These are phyloP conservation scores for Antheraea assamensis DNA, from an alignment of 2,888 invertebrate genomes.

Conservation along the genomic window DNA sequence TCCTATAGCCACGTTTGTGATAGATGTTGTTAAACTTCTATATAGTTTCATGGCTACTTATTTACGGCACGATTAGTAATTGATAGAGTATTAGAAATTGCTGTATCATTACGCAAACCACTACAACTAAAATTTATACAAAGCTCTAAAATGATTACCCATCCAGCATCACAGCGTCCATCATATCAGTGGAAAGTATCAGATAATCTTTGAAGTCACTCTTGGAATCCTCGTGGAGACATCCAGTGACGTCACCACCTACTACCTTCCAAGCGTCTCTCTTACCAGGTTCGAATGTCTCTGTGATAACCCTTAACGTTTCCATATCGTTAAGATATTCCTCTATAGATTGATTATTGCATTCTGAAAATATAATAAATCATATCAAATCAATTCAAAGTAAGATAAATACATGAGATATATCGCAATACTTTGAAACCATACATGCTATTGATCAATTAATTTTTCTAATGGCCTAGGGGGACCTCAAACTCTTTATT, in stretches of 20 bases:
- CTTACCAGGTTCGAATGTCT: constrained; percentile 82
- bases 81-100: too few species aligned
- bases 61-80: too few species aligned
- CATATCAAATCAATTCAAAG: too few species aligned
- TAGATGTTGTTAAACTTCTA: too few species aligned
- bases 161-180: constrained; percentile 87
- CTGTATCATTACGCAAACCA: too few species aligned
- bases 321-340: constrained; percentile 84
- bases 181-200: constrained; percentile 79
- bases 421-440: not conserved
- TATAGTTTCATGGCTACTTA: too few species aligned
- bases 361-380: constrained; percentile 60
- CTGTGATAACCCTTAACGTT: constrained; percentile 84
- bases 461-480: too few species aligned
- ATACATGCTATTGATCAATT: too few species aligned
- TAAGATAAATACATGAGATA: too few species aligned
- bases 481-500: too few species aligned
- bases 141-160: constrained; percentile 79
- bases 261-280: constrained; percentile 81
- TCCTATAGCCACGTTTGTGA: too few species aligned
- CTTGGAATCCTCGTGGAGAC: constrained; percentile 73
- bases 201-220: constrained; percentile 82
- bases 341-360: constrained; percentile 74
- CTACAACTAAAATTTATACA: not conserved
- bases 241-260: constrained; percentile 83